Base-by-base conservation (phyloP, 2,888 invertebrate species). In the Luperina nickerlii region DNA sequence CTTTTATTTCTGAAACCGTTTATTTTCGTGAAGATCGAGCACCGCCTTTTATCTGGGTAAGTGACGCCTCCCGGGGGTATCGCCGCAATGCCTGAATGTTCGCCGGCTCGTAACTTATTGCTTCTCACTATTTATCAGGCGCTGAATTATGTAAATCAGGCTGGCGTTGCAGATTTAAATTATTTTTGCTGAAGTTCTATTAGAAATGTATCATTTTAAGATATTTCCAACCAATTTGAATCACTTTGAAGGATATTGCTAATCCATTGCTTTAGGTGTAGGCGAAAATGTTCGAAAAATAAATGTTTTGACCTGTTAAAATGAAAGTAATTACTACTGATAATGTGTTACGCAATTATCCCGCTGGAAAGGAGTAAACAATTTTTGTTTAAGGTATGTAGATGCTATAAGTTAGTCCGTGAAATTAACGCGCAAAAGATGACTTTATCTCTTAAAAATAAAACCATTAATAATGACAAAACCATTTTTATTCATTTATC, bases 381-480 rank as follows among this genome's bases (percentile, higher is more conserved):
- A 0, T 27, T 32, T 38, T 48, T 32, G 7, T 48, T n/a, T 24
- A 32, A 7, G 7, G 9, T 38, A 38, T 6, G 38, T 27, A 8
- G 8, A 9, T 38, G 32, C 54, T 24, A 6, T 69, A 15, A 20
- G 24, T 20, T 15, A 20, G 2, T 69, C 1, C 7, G 4, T 32
- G 6, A 24, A 51, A 69, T 51, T 13, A 32, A 24, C 9, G n/a
- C n/a, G 60, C 60, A 60, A n/a, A 60, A 60, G 2, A 13, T n/a
- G n/a, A 13, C n/a, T n/a, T n/a, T n/a, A n/a, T 13, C 11, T 11
- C 6, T 1, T 32, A 48, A 38, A 76, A 73, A 70, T 60, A 1
- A 83, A 70, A 88, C 65, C 32, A 80, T 18, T 15, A 68, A 32
- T 80, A 78, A 81, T 82, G 88, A 81, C 69, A 89, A 88, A 89